A percentile compares a stretch with the other conserved stretches of the same genome.
Conservation (phyloP, 2,113 vertebrate species). For the Antigone vipio region DNA sequence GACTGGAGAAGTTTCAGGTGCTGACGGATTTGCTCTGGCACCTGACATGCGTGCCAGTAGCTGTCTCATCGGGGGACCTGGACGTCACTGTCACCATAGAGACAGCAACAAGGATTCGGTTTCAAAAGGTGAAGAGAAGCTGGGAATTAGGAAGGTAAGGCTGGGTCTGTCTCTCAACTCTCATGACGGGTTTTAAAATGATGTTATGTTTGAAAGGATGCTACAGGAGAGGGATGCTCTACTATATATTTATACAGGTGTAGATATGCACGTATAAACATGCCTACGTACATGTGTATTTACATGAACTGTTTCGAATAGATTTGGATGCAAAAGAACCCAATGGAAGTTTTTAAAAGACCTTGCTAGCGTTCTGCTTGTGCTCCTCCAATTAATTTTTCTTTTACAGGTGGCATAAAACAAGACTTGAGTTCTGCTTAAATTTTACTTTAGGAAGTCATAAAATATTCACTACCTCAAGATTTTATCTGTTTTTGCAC, state of each 20-base stretch:
- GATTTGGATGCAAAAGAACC: neutral
- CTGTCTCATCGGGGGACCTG: neutral
- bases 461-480: neutral
- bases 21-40: neutral
- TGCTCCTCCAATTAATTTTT: neutral
- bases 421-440: neutral
- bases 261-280: neutral
- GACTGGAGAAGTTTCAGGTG: neutral
- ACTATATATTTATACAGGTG: neutral
- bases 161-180: constrained; percentile 4
- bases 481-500: neutral
- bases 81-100: constrained; percentile 70
- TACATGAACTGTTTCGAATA: neutral
- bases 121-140: constrained; percentile 66
- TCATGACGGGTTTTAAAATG: neutral
- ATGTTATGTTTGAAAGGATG: neutral
- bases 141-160: constrained; percentile 51
- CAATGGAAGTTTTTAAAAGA: neutral
- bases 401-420: neutral
- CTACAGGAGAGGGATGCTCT: neutral
- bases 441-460: neutral
- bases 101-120: constrained; percentile 60
- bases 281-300: neutral
- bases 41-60: neutral
- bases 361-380: neutral